These are phyloP conservation scores for Plecturocebus donacophilus DNA, from an alignment of 2,113 vertebrate genomes.

Conservation along the genomic window DNA sequence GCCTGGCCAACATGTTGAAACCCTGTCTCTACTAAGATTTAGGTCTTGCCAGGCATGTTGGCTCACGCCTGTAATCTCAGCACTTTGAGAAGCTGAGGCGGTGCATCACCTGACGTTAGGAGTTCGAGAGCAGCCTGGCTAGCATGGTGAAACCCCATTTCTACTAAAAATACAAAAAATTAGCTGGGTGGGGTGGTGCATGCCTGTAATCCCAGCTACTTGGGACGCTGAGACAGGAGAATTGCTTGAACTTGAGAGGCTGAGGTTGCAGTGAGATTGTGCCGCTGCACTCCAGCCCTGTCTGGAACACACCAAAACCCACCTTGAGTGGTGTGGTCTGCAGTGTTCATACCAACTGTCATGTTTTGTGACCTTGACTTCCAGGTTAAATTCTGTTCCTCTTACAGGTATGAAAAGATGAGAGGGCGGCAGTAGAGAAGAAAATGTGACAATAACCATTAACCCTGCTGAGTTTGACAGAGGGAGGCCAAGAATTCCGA, in stretches of 20 bases:
- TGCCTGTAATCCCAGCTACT: background rate
- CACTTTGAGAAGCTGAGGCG: too few relatives aligned
- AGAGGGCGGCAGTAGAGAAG: background rate
- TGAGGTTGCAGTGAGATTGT: background rate
- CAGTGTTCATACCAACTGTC: background rate
- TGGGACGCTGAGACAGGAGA: background rate
- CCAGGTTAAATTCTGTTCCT: slow-evolving; percentile 32
- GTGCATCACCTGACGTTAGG: too few relatives aligned
- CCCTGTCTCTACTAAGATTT: too few relatives aligned
- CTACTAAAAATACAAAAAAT: too few relatives aligned
- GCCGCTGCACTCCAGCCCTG: background rate
- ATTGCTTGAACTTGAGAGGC: too few relatives aligned
- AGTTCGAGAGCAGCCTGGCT: too few relatives aligned
- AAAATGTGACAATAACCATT: background rate
- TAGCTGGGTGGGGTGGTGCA: background rate
- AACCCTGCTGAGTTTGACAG: background rate
- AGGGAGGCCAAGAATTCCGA: background rate
- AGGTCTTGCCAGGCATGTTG: too few relatives aligned
- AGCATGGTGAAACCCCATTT: too few relatives aligned
- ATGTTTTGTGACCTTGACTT: background rate
- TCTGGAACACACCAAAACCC: background rate
- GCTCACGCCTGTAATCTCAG: too few relatives aligned
- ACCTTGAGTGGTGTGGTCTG: background rate
- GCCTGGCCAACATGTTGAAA: too few relatives aligned
- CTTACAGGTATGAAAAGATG: slow-evolving; percentile 13